Base-by-base conservation (phyloP, 1,140 invertebrate genomes). In the Drosophila teissieri region DNA sequence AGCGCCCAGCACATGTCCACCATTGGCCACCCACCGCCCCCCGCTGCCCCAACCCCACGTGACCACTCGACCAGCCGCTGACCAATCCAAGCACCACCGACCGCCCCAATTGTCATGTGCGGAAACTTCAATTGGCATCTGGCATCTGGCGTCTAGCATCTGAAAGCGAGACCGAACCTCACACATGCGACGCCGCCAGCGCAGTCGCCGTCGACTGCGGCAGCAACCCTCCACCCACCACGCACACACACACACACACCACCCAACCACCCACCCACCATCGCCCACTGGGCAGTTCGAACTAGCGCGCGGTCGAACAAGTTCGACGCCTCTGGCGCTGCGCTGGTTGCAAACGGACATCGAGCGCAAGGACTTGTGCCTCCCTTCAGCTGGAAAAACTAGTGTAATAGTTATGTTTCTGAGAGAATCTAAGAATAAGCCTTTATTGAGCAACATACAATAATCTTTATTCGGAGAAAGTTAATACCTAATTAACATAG, bases 71-170 rank as follows among this genome's bases (percentile, higher is more conserved):
- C 76, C 79, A 78, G 58, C 52, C 58, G 68, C 58, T 86, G 82
- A 86, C 82, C 82, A 86, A 86, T 83, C 80, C 80, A 75, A 53
- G 27, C 64, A 49, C 56, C 73, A 62, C 75, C 84, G 75, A 69
- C 75, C 75, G 70, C 75, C 67, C 79, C 80, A 78, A 78, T 85
- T 72, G 64, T 63, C 72, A 51, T 63, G 77, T 58, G 54, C 77
- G 82, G 67, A 69, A 84, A 84, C 81, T 80, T 84, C 81, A 84
- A 85, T 84, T 85, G 65, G 72, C 63, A 80, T 84, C 57, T 53
- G 45, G 67, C 49, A 19, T 19, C n/a, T 22, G 22, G 22, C 22
- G 22, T n/a, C 19, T 2, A 24, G 24, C 24, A 48, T 40, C 46
- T 37, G 42, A 17, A 22, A 68, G 48, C 44, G 31, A 19, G 39